Evolutionary conservation across 2,888 invertebrate species (phyloP), one percentile per base, ranked within the genome.

Genomic region (Eupelmus urozonus): DNA sequence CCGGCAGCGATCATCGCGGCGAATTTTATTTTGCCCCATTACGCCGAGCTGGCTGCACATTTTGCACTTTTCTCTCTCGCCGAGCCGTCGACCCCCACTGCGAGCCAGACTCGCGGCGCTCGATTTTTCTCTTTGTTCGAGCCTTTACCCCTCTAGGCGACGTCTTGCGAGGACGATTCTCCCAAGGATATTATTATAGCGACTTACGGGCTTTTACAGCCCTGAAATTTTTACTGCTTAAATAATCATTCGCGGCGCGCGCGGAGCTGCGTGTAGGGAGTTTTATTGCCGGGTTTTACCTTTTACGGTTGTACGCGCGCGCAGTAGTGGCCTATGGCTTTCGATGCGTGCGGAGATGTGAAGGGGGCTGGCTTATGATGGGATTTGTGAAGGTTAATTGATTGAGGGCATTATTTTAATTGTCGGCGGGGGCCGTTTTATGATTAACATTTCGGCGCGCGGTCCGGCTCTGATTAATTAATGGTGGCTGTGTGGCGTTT

Each of bases 21-120:
- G 16, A 79, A 82, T 83, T 84, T 83, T 84, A 83, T 84, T 83
- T 82, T 82, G 82, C 78, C 78, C 83, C 83, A 84, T 84, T 84
- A 83, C 82, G 80, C 76, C 60, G 77, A n/a, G n/a, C 84, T 83
- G 83, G 82, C 85, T 87, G 87, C 87, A 86, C 87, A 86, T 88
- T 88, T 87, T 85, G 87, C 88, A 87, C 85, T 88, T 88, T 88
- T 88, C 67, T 63, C 57, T 9, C 57, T 27, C 59, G 45, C 27
- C 45, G 16, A 63, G 62, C 11, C 49, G 49, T 49, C 66, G 53
- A 55, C 67, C 67, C n/a, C 67, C n/a, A n/a, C n/a, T n/a, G n/a
- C n/a, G n/a, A n/a, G n/a, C n/a, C 27, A 11, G 65, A 49, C 49
- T 66, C 34, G 74, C 59, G 34, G 53, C 79, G 75, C 79, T 78